phyloP scores from a whole-genome alignment of 1,140 invertebrate species.

The Polypedilum vanderplanki region DNA sequence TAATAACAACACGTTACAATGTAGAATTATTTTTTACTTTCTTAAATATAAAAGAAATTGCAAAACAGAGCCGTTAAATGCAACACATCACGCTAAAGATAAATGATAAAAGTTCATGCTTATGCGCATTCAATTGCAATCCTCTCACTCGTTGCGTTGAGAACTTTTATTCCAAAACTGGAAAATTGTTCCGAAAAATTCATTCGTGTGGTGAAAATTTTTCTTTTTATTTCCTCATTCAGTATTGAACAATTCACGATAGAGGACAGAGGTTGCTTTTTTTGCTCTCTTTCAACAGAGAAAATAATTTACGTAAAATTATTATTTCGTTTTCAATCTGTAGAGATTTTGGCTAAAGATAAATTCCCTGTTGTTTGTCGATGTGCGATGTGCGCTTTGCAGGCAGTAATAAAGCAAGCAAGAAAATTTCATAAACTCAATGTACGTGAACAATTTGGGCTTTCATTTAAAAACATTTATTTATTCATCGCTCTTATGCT shows the following conservation, averaged over 20 bases:
- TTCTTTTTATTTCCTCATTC: neutral
- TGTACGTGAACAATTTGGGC: slow-evolving; percentile 18
- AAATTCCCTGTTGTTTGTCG: no score
- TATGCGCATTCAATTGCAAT: slow-evolving; percentile 21
- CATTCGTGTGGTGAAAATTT: neutral
- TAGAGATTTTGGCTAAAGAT: neutral
- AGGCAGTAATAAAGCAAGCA: no score
- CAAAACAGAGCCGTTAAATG: slow-evolving; percentile 9
- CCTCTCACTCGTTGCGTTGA: neutral
- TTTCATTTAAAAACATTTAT: neutral
- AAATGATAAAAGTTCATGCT: slow-evolving; percentile 10
- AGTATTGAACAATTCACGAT: neutral
- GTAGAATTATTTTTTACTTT: neutral
- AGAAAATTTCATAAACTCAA: neutral
- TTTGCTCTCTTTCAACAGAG: neutral
- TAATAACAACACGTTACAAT: neutral
- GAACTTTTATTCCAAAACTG: neutral
- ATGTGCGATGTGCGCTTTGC: no score
- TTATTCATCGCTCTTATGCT: slow-evolving; percentile 11
- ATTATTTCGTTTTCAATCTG: slow-evolving; percentile 9
- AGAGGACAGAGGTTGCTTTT: neutral
- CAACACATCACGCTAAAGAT: slow-evolving; percentile 1
- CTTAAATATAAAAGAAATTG: no score
- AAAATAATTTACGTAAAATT: neutral
- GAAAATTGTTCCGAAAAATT: slow-evolving; percentile 26